These are phyloP conservation scores for Ichneumoninae sp. DNA, from an alignment of 2,888 invertebrate species.

Conservation along the genomic window DNA sequence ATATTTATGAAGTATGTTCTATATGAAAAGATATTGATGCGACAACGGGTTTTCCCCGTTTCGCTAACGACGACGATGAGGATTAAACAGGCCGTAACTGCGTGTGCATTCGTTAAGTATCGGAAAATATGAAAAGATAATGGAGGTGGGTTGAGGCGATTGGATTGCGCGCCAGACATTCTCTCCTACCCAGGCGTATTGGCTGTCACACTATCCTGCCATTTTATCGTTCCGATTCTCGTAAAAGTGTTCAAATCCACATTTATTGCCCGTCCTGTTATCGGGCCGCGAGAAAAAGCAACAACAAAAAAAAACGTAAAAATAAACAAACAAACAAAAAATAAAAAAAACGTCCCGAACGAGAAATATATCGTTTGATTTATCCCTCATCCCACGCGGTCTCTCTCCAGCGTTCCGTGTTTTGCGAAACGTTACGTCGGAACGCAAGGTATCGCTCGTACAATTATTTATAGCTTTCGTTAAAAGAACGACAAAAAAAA, in stretches of 20 bases:
- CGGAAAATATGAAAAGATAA: conserved; percentile 39
- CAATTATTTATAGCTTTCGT: conserved; percentile 63
- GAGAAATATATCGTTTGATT: conserved; percentile 72
- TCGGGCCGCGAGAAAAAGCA: conserved; percentile 52
- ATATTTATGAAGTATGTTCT: background rate
- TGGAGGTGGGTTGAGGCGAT: conserved; percentile 7
- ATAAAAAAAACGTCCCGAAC: conserved; percentile 42
- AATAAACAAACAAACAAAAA: background rate
- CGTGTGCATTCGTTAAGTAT: conserved; percentile 26
- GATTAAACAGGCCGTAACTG: background rate
- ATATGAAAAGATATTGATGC: background rate
- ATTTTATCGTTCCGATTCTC: conserved; percentile 70
- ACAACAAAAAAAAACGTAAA: conserved; percentile 43
- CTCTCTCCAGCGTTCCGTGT: conserved; percentile 43
- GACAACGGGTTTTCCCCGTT: too few relatives aligned
- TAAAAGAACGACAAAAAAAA: conserved; percentile 40
- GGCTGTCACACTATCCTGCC: conserved; percentile 56
- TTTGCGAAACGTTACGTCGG: conserved; percentile 52
- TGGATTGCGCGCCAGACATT: background rate
- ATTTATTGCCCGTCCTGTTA: conserved; percentile 71
- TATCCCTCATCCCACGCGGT: conserved; percentile 66
- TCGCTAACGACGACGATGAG: background rate
- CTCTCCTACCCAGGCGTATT: conserved; percentile 24
- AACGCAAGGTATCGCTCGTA: conserved; percentile 57
- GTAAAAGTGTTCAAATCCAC: conserved; percentile 72